phyloP scores from a whole-genome alignment of 1,140 invertebrate genomes.

The Asbolus verrucosus region DNA sequence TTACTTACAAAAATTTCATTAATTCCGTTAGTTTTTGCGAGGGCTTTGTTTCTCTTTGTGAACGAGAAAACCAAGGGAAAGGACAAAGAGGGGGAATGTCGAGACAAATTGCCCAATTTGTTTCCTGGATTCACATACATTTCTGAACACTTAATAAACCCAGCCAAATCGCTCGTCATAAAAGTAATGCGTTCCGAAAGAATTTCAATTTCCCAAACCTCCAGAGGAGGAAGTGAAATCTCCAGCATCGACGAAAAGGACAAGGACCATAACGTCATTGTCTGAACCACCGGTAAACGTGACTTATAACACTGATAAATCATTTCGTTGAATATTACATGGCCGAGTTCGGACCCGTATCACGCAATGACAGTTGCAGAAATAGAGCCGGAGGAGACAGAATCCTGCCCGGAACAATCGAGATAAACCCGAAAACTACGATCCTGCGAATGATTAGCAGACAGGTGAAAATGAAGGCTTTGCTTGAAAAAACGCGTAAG shows the following conservation, averaged over 20 bases:
- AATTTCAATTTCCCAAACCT: constrained; percentile 50
- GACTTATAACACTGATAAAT: constrained; percentile 55
- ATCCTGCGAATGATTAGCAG: constrained; percentile 23
- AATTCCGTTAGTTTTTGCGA: too few relatives aligned
- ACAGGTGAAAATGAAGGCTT: constrained; percentile 24
- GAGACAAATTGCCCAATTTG: constrained; percentile 51
- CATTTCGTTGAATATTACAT: constrained; percentile 52
- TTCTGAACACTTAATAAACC: constrained; percentile 53
- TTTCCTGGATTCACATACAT: constrained; percentile 52
- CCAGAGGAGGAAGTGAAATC: not conserved
- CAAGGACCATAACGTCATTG: constrained; percentile 13
- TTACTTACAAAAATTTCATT: too few relatives aligned
- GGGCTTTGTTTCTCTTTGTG: too few relatives aligned
- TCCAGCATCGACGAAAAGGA: not conserved
- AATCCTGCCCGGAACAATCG: constrained; percentile 19
- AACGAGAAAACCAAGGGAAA: too few relatives aligned
- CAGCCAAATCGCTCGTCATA: constrained; percentile 48
- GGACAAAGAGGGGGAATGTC: constrained; percentile 1
- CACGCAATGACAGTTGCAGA: constrained; percentile 53
- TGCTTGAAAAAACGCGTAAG: not conserved
- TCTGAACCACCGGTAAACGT: constrained; percentile 50
- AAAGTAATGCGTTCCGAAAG: constrained; percentile 51
- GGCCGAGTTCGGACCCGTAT: constrained; percentile 48
- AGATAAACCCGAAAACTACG: constrained; percentile 20
- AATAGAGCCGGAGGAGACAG: constrained; percentile 39